A percentile compares a stretch with the other conserved stretches of the same genome.
phyloP scores from a whole-genome alignment of 2,113 vertebrate genomes.

The Sylvietta virens region DNA sequence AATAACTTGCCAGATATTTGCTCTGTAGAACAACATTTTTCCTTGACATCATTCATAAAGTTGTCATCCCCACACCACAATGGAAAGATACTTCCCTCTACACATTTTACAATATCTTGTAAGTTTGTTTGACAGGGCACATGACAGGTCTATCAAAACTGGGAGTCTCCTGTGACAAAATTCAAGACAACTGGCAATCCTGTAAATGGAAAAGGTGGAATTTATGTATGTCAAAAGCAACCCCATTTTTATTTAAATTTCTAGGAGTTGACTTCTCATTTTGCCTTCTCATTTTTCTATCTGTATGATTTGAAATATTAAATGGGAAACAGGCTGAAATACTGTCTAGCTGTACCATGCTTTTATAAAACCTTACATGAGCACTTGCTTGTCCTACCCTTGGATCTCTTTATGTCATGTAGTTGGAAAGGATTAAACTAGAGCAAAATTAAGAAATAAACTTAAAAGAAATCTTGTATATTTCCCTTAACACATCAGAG shows the following conservation, averaged over 20 bases:
- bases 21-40: not conserved
- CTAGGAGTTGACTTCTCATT: not conserved
- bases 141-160: constrained; percentile 57
- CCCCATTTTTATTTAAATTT: not conserved
- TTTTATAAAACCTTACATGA: not conserved
- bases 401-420: not conserved
- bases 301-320: not conserved
- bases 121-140: constrained; percentile 36
- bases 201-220: not conserved
- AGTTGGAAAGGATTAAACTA: not conserved
- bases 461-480: not conserved
- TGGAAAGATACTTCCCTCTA: not conserved
- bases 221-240: not conserved
- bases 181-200: constrained; percentile 16
- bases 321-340: not conserved
- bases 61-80: not conserved
- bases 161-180: constrained; percentile 25
- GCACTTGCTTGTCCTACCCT: not conserved
- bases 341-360: not conserved
- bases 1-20: not conserved
- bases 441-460: not conserved
- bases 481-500: not conserved
- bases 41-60: not conserved
- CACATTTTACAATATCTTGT: not conserved
- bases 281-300: not conserved